Evolutionary conservation across 1,140 invertebrate genomes (phyloP).

Genomic region (Idris sp.): DNA sequence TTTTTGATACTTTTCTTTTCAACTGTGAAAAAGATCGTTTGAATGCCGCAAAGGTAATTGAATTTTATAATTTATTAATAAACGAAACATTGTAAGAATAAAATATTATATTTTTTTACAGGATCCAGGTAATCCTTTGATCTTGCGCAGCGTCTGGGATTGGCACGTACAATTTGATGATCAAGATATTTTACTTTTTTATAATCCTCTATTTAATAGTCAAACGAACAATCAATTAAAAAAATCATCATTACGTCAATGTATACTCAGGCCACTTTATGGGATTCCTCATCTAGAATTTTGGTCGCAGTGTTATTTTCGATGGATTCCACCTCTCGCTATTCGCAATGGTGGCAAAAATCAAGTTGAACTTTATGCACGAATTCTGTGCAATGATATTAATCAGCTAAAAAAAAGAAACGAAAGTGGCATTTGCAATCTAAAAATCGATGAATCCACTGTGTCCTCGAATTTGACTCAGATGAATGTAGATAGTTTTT

Average conservation of each 20-base stretch:
- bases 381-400: slow-evolving; percentile 80
- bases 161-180: slow-evolving; percentile 90
- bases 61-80: slow-evolving; percentile 10
- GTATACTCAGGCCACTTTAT: slow-evolving; percentile 59
- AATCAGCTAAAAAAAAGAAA: slow-evolving; percentile 76
- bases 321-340: slow-evolving; percentile 90
- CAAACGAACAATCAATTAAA: slow-evolving; percentile 40
- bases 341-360: slow-evolving; percentile 87
- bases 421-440: slow-evolving; percentile 60
- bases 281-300: slow-evolving; percentile 83
- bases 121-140: slow-evolving; percentile 79
- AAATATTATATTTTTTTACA: slow-evolving; percentile 48
- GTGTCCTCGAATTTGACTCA: slow-evolving; percentile 63
- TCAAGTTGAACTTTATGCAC: slow-evolving; percentile 81
- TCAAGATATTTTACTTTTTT: slow-evolving; percentile 86
- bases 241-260: slow-evolving; percentile 25
- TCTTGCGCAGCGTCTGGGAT: slow-evolving; percentile 88
- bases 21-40: slow-evolving; percentile 87
- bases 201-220: slow-evolving; percentile 85
- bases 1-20: slow-evolving; percentile 96
- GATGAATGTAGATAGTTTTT: slow-evolving; percentile 76
- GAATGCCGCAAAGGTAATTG: slow-evolving; percentile 77
- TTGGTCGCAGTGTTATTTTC: slow-evolving; percentile 94
- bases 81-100: too few species aligned
- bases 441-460: slow-evolving; percentile 65